Base-by-base conservation (phyloP, 2,797 vertebrate species). In the Mallotus villosus region DNA sequence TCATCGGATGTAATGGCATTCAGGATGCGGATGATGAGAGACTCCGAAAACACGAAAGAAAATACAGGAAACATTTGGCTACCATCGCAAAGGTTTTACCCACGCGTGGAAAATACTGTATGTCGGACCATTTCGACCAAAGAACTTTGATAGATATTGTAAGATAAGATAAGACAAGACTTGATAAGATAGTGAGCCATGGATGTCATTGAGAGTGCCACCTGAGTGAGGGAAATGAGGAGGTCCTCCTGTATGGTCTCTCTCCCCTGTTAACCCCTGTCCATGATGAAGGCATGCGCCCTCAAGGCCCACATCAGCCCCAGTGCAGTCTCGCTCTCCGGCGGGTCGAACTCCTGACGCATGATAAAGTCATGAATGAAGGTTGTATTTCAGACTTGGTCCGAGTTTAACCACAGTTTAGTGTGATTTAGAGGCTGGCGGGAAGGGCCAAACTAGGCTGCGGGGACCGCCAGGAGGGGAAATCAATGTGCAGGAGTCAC, bases 401-500 rank as follows among this genome's bases (percentile, higher is more conserved):
- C 76, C 63, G 78, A 83, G 77, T 84, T 79, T 86, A 85, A 85
- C 73, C 76, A 83, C 85, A 78, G 82, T 89, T 89, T 87, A 89
- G 82, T 87, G 81, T 85, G 84, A 90, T 89, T 89, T 90, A 88
- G 84, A 81, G 78, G 75, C 55, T 5, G 67, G 71, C 32, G 25
- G 74, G 72, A 37, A 67, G 49, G 61, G 67, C 65, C 81, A 73
- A 83, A 86, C 76, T 59, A 77, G 83, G 74, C 86, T 67, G 62
- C 55, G 34, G 85, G 85, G 84, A 37, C 34, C 5, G 14, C 7
- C 22, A 85, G 74, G 78, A 88, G 85, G 74, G 82, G 79, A 92
- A 94, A 93, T 93, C 92, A 87, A 94, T 93, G 89, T 51, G 67
- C 25, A 37, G 55, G 75, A 88, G 90, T 90, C 91, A 89, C 88